A percentile compares a stretch with the other conserved stretches of the same genome.
Evolutionary conservation across 2,797 vertebrate genomes (phyloP).

Genomic region (Eulemur mongoz): DNA sequence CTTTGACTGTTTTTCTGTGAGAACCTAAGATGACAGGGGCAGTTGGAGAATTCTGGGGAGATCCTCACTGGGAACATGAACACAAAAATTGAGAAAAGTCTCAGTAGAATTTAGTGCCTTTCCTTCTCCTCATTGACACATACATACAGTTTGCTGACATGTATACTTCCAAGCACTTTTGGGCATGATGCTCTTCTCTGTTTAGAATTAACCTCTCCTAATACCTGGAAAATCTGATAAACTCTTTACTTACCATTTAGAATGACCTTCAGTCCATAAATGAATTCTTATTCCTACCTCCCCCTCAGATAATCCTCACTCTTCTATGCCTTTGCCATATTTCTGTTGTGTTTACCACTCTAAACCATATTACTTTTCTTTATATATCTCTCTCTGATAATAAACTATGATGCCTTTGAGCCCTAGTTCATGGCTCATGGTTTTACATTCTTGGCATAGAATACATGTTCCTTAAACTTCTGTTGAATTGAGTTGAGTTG

Average conservation of each 20-base stretch:
- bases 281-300: background rate
- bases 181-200: background rate
- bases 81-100: background rate
- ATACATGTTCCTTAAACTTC: constrained; percentile 1
- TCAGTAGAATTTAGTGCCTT: background rate
- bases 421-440: background rate
- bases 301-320: background rate
- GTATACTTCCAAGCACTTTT: background rate
- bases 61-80: background rate
- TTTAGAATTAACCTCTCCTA: background rate
- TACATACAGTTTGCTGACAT: background rate
- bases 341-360: background rate
- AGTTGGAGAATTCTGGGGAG: background rate
- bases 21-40: background rate
- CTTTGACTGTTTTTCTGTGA: background rate
- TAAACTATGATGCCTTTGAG: background rate
- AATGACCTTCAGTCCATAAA: background rate
- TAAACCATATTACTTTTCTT: background rate
- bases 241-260: background rate
- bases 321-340: background rate
- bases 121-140: background rate
- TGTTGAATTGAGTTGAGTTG: background rate
- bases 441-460: background rate
- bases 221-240: background rate
- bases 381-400: background rate